phyloP scores from a whole-genome alignment of 2,797 vertebrate genomes.

The Hipposideros larvatus region DNA sequence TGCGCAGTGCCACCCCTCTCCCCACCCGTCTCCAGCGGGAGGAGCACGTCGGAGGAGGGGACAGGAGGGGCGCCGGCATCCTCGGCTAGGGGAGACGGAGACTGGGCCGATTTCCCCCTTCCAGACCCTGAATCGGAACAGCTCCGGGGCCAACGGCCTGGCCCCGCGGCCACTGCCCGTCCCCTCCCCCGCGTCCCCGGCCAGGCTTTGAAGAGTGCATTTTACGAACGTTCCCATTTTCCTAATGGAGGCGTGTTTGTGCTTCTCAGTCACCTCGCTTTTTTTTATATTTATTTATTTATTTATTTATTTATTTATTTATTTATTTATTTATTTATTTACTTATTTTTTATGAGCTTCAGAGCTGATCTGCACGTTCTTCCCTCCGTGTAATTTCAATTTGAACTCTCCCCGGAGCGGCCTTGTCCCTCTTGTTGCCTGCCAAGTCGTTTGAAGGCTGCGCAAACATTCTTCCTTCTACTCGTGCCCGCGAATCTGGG shows the following conservation, averaged over 20 bases:
- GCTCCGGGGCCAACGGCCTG: background rate
- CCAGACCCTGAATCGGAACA: background rate
- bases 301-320: background rate
- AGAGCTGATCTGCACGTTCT: constrained; percentile 54
- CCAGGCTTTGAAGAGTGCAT: background rate
- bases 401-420: constrained; percentile 66
- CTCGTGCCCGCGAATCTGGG: background rate
- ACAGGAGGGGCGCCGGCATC: background rate
- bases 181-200: background rate
- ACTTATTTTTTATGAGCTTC: constrained; percentile 43
- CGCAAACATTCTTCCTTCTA: constrained; percentile 60
- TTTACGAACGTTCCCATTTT: constrained; percentile 20
- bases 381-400: constrained; percentile 74
- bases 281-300: background rate
- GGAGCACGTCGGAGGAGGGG: background rate
- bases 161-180: background rate
- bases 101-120: background rate
- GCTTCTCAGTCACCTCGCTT: constrained; percentile 58
- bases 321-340: background rate
- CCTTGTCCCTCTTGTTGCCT: constrained; percentile 64
- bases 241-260: constrained; percentile 53
- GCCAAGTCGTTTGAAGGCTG: constrained; percentile 80
- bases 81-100: background rate
- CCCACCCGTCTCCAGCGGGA: background rate
- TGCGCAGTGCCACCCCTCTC: background rate